Percentiles rank a stretch among this genome's conserved stretches.
These are phyloP conservation scores for Odobenus rosmarus DNA, from an alignment of 2,113 vertebrate species.

Conservation along the genomic window DNA sequence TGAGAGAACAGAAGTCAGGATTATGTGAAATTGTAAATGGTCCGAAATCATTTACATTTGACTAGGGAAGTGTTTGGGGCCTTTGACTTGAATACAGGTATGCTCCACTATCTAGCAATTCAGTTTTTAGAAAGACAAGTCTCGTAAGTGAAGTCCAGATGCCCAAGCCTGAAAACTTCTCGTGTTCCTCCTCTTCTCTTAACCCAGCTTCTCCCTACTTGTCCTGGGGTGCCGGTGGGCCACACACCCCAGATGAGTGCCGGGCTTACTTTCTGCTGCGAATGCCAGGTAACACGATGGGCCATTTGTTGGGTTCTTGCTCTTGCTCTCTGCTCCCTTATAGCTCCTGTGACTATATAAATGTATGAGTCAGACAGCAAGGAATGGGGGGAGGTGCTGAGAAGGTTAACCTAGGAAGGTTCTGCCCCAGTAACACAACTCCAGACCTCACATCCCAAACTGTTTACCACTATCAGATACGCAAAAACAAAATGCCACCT, in stretches of 20 bases:
- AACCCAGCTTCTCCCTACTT: background rate
- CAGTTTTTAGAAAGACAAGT: background rate
- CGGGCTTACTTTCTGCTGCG: background rate
- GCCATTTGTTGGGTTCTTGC: background rate
- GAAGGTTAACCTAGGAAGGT: background rate
- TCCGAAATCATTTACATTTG: slow-evolving; percentile 14
- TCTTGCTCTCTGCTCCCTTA: background rate
- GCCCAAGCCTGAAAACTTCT: background rate
- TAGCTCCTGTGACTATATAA: background rate
- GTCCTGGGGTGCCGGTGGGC: background rate
- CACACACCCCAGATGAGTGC: background rate
- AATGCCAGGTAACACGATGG: background rate
- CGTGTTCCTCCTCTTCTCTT: background rate
- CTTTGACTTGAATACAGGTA: background rate
- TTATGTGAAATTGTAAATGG: background rate
- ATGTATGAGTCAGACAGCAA: background rate
- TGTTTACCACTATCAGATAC: background rate
- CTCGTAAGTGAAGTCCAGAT: background rate
- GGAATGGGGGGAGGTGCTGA: background rate
- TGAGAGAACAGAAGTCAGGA: slow-evolving; percentile 51
- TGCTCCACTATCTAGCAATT: background rate
- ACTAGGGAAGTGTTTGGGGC: background rate
- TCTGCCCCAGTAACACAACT: background rate
- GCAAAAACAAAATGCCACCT: background rate
- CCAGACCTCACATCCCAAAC: background rate